phyloP scores from a whole-genome alignment of 2,113 vertebrate genomes.

The Paraplagusia blochii region DNA sequence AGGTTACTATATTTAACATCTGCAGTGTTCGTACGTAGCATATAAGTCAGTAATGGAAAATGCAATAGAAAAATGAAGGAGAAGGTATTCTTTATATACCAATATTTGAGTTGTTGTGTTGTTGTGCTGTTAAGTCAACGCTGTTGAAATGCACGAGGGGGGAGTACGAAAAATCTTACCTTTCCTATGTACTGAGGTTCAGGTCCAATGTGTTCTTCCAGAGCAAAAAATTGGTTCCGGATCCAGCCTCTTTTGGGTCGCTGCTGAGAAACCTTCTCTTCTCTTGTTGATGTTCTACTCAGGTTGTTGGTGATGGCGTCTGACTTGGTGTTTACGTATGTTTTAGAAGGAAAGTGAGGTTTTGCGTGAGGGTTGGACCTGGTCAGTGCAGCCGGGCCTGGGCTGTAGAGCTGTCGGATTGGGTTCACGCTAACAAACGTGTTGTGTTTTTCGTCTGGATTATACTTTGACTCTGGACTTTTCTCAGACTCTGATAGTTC shows the following conservation, averaged over 20 bases:
- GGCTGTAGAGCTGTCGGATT: background rate
- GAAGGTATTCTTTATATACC: too few species aligned
- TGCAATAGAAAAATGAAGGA: too few species aligned
- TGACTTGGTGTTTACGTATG: conserved; percentile 6
- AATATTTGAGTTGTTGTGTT: too few species aligned
- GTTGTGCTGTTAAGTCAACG: too few species aligned
- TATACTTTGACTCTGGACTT: background rate
- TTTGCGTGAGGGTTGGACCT: conserved; percentile 11
- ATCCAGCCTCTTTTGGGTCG: conserved; percentile 93
- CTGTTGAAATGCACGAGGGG: background rate
- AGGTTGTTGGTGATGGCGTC: conserved; percentile 55
- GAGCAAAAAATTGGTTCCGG: conserved; percentile 97
- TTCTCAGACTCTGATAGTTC: background rate
- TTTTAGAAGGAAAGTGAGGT: conserved; percentile 8
- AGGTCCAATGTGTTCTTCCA: conserved; percentile 93
- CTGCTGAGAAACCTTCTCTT: conserved; percentile 83
- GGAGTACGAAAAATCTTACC: conserved; percentile 69
- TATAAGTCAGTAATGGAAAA: too few species aligned
- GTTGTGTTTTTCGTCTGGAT: background rate
- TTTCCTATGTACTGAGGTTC: conserved; percentile 93
- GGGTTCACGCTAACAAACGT: background rate
- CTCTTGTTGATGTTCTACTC: conserved; percentile 66
- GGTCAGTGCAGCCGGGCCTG: background rate
- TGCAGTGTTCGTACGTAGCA: too few species aligned
- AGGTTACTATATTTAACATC: too few species aligned